phyloP scores from a whole-genome alignment of 2,888 invertebrate species.

The Tipula vernalis region DNA sequence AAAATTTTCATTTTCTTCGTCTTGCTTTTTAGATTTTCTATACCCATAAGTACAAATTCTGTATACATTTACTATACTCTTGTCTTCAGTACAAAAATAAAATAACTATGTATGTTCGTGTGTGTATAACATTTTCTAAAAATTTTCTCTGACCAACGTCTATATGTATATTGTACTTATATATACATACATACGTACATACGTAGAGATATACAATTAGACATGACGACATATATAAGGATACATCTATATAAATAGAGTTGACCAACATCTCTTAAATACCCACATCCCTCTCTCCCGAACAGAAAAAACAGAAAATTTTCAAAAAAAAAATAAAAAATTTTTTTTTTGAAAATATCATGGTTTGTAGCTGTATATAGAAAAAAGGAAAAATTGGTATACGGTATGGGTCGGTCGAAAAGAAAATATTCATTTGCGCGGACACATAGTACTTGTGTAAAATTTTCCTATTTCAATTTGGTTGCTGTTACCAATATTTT shows the following conservation, averaged over 20 bases:
- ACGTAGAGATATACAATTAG: background rate
- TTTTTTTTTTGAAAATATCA: background rate
- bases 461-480: background rate
- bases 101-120: background rate
- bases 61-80: background rate
- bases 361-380: background rate
- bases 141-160: background rate
- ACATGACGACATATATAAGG: background rate
- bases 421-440: slow-evolving; percentile 10
- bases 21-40: background rate
- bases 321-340: background rate
- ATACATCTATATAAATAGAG: slow-evolving; percentile 8
- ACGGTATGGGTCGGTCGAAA: slow-evolving; percentile 8
- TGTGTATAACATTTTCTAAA: slow-evolving; percentile 6
- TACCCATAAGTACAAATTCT: background rate
- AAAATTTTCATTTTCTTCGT: background rate
- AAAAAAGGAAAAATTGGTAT: slow-evolving; percentile 5
- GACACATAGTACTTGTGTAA: slow-evolving; percentile 8
- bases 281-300: background rate
- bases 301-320: background rate
- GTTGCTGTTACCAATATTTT: background rate
- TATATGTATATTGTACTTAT: background rate
- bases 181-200: background rate
- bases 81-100: background rate
- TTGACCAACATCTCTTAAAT: slow-evolving; percentile 8